phyloP scores from a whole-genome alignment of 2,113 vertebrate genomes.

The Caracal caracal region DNA sequence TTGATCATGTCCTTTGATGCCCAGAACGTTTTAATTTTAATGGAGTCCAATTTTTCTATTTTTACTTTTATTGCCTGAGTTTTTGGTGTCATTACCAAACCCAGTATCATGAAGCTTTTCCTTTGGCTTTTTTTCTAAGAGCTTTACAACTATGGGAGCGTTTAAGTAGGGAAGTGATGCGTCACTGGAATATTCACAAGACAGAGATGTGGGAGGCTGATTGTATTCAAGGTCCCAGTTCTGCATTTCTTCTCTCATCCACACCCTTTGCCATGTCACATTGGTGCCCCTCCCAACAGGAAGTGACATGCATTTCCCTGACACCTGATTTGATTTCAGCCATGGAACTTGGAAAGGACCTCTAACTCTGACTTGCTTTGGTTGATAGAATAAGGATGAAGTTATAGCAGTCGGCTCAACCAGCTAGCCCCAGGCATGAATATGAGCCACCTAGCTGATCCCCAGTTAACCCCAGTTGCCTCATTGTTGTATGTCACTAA shows the following conservation, averaged over 20 bases:
- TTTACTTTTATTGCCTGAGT: not conserved
- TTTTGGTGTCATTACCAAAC: not conserved
- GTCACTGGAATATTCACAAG: not conserved
- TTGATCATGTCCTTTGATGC: not conserved
- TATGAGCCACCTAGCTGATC: not conserved
- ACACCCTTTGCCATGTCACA: not conserved
- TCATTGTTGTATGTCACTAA: not conserved
- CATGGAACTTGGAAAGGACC: not conserved
- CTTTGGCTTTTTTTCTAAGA: not conserved
- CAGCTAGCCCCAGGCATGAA: not conserved
- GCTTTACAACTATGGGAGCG: not conserved
- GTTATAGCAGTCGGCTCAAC: not conserved
- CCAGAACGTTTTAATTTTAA: not conserved
- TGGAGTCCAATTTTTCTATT: not conserved
- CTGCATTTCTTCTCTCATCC: not conserved
- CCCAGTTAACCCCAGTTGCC: not conserved
- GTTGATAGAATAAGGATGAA: not conserved
- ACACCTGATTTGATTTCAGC: not conserved
- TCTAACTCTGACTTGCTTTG: not conserved
- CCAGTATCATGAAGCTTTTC: not conserved
- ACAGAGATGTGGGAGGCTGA: not conserved
- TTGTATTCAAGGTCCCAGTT: not conserved
- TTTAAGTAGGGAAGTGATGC: not conserved
- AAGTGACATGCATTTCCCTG: not conserved
- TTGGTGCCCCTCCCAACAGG: not conserved